These are phyloP conservation scores for Trichoplusia ni DNA, from an alignment of 1,140 invertebrate species.

Conservation along the genomic window DNA sequence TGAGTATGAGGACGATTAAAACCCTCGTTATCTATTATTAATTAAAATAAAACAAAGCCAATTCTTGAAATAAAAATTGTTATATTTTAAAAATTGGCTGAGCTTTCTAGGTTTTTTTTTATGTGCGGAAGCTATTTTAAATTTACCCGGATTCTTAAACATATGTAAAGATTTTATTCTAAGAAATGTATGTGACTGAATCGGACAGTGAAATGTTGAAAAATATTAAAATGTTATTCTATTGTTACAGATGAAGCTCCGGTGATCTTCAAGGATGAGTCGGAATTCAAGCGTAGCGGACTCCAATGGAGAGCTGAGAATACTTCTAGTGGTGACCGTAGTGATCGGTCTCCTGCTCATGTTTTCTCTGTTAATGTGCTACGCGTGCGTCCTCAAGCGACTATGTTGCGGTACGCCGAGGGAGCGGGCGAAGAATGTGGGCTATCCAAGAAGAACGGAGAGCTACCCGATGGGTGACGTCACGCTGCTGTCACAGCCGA, in stretches of 20 bases:
- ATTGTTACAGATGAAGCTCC: slow-evolving; percentile 47
- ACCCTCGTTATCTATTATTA: no score
- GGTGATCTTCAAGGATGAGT: slow-evolving; percentile 53
- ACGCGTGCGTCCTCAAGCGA: slow-evolving; percentile 80
- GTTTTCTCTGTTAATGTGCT: slow-evolving; percentile 81
- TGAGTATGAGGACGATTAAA: no score
- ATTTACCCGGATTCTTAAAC: no score
- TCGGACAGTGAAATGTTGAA: not conserved
- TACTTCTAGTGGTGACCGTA: slow-evolving; percentile 80
- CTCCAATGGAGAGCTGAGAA: slow-evolving; percentile 76
- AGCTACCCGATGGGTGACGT: slow-evolving; percentile 80
- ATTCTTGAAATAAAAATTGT: no score
- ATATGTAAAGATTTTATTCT: not conserved
- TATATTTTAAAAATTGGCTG: no score
- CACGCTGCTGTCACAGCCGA: slow-evolving; percentile 80
- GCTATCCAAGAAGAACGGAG: slow-evolving; percentile 64
- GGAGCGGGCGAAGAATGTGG: slow-evolving; percentile 68
- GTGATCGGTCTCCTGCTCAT: slow-evolving; percentile 79
- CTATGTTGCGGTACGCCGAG: slow-evolving; percentile 77
- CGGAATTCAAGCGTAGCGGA: slow-evolving; percentile 56
- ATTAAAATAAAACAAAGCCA: no score
- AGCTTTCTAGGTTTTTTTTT: no score
- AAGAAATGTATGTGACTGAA: no score
- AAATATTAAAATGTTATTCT: slow-evolving; percentile 23
- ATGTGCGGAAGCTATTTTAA: no score